Conservation (phyloP, 2,113 vertebrate genomes). For the Oreochromis aureus region DNA sequence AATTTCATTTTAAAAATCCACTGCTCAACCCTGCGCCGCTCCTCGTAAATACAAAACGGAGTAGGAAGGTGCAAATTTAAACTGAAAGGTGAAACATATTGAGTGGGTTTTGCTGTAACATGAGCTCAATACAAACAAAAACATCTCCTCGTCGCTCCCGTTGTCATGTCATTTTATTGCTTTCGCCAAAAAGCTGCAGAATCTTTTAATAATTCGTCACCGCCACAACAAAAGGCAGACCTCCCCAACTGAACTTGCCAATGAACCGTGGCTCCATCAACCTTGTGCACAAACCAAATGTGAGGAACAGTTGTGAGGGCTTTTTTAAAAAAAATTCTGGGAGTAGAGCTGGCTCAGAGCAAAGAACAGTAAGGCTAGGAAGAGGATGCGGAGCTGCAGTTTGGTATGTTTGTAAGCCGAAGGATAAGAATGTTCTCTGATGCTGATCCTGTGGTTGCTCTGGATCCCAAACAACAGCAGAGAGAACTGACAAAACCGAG, state of each 20-base stretch:
- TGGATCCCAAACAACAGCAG: slow-evolving; percentile 39
- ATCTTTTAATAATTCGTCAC: slow-evolving; percentile 19
- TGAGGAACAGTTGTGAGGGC: not conserved
- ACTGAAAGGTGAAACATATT: slow-evolving; percentile 9
- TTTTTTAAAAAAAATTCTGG: not conserved
- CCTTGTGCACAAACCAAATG: slow-evolving; percentile 36
- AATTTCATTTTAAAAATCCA: slow-evolving; percentile 56
- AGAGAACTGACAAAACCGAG: slow-evolving; percentile 40
- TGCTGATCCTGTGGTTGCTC: slow-evolving; percentile 50
- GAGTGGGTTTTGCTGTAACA: not conserved
- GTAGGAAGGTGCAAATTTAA: not conserved
- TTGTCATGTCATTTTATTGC: slow-evolving; percentile 15
- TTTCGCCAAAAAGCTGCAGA: not conserved
- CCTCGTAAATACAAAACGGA: slow-evolving; percentile 20
- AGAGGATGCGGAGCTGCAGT: slow-evolving; percentile 34
- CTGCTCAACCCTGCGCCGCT: not conserved
- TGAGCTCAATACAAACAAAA: not conserved
- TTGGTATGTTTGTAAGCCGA: slow-evolving; percentile 45
- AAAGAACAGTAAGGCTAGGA: slow-evolving; percentile 11
- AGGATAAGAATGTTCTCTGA: slow-evolving; percentile 58
- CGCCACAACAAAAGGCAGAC: not conserved
- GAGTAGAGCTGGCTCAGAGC: slow-evolving; percentile 13
- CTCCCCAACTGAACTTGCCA: not conserved
- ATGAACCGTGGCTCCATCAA: not conserved
- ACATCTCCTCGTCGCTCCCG: not conserved